Base-by-base conservation (phyloP, 2,888 invertebrate species). In the Phortica okadai region DNA sequence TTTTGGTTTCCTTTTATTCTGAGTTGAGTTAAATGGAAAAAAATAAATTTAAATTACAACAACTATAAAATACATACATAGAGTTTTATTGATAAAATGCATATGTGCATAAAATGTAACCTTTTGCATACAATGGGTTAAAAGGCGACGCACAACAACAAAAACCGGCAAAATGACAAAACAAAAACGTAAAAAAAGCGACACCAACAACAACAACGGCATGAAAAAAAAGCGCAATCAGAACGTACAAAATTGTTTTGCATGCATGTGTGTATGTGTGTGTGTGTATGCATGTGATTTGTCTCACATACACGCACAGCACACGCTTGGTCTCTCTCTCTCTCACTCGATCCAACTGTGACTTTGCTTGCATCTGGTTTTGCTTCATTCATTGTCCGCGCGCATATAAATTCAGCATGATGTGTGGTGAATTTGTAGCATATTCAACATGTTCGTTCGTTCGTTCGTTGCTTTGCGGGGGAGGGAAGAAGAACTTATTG, bases 241-340 rank as follows among this genome's bases (percentile, higher is more conserved):
- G 64, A 64, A 64, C 64, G 25, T 41, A 14, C 33, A 50, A 21
- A 25, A 33, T 64, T 45, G 14, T 11, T 21, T n/a, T 67, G 66
- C 14, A 58, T 73, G 73, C 41, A 42, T 73, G 25, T 41, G 25
- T 45, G 14, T 62, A 45, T 59, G 74, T 73, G 25, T 41, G 25
- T 45, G 14, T 62, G 62, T 59, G 74, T 41, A 5, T 14, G 8
- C 6, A 2, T 50, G 2, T 14, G 50, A 8, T 50, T 3, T 8
- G 4, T 50, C 50, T 50, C 50, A 21, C 64, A 50, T 25, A 50
- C 14, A 74, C 50, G 41, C 42, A 73, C 41, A 16, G 54, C 66
- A 41, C 11, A 4, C 66, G 25, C 14, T 21, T 64, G n/a, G 50
- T 44, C 64, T 58, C 44, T 45, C 54, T 33, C 1, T 33, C 33